Percentiles rank a stretch among this genome's conserved stretches.
Conservation (phyloP, 2,888 invertebrate species). For the Caenorhabditis parvicauda region DNA sequence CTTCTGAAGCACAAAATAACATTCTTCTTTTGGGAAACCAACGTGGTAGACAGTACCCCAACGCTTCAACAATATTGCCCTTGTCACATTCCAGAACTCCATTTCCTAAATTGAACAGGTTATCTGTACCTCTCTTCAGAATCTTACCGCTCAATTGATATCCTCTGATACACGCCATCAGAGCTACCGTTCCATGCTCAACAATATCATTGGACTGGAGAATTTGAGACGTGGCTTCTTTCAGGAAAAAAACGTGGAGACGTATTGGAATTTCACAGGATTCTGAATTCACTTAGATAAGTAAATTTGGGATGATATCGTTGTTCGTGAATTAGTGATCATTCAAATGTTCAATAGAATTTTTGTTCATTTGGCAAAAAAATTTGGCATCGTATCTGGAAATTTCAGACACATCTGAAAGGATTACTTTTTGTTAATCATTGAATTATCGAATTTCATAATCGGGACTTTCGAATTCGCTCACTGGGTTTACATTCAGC, state of each 20-base stretch:
- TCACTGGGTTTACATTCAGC: constrained; percentile 81
- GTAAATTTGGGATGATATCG: too few relatives aligned
- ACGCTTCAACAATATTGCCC: constrained; percentile 34
- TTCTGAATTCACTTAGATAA: constrained; percentile 37
- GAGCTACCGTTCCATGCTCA: constrained; percentile 43
- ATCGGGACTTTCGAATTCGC: neutral
- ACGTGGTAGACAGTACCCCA: constrained; percentile 57
- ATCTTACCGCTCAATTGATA: constrained; percentile 26
- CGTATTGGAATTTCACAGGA: constrained; percentile 54
- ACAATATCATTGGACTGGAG: constrained; percentile 52
- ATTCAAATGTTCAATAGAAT: too few relatives aligned
- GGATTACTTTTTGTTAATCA: neutral
- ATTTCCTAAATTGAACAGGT: constrained; percentile 40
- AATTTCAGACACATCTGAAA: neutral
- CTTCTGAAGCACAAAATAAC: constrained; percentile 22
- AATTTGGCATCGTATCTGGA: too few relatives aligned
- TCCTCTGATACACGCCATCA: constrained; percentile 39
- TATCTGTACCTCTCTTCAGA: neutral
- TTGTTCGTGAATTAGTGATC: too few relatives aligned
- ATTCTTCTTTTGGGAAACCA: neutral
- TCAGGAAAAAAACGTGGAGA: constrained; percentile 56
- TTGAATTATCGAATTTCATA: neutral
- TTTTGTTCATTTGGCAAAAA: too few relatives aligned
- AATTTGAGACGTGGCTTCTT: constrained; percentile 47
- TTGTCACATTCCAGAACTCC: constrained; percentile 43